Evolutionary conservation across 2,888 invertebrate species (phyloP), one percentile per base, ranked within the genome.

Genomic region (Orchesellides sinensis): DNA sequence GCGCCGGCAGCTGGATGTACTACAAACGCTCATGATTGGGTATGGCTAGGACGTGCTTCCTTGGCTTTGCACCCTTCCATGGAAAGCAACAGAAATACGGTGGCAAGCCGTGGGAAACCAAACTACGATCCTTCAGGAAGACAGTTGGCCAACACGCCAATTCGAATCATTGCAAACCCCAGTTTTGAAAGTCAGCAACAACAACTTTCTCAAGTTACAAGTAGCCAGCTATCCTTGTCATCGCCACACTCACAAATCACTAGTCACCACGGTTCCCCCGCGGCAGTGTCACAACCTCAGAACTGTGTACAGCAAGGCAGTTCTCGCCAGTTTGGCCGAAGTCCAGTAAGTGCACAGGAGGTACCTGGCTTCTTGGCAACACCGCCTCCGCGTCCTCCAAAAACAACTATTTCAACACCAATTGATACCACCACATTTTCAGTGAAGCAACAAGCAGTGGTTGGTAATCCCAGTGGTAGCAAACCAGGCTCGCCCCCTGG

Each of bases 11-110:
- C 80, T 21, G 83, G 83, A 27, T 75, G 81, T 12, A 77, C 66
- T 5, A 96, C 96, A 29, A 96, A 97, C 89, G 97, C 95, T 0
- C 97, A 97, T 89, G 97, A 97, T 89, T 97, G 96, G 96, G 98
- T 98, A 63, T 98, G 98, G 98, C 92, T 98, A 81, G 98, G 98
- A 88, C 91, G 94, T 66, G 94, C 94, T 6, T 94, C 94, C 8
- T 92, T 95, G 84, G 94, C 88, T 0, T 84, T 88, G n/a, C 88
- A 88, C 79, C 87, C 88, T 25, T 87, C 87, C 47, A 83, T 87
- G 85, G 86, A 88, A 82, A 84, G 88, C 66, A 78, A 75, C 66
- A 75, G 85, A 63, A 77, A 83, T 21, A 83, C 87, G 69, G 84
- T 61, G 10, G 83, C 35, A 52, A 84, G 86, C 68, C 78, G 61